A percentile compares a stretch with the other conserved stretches of the same genome.
phyloP scores from a whole-genome alignment of 2,888 invertebrate species.

The Nebria brevicollis region DNA sequence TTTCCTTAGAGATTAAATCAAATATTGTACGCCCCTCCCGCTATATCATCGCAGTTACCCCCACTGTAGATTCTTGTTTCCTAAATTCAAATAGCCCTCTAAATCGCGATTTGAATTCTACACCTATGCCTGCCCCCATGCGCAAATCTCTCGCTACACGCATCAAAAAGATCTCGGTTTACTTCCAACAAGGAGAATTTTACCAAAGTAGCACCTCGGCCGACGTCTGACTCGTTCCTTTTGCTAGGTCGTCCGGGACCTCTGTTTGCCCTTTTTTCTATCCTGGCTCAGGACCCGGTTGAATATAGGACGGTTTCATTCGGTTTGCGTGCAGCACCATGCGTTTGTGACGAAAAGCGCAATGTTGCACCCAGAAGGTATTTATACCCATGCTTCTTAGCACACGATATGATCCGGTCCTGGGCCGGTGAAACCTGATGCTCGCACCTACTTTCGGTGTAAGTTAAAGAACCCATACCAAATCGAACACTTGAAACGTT shows the following conservation, averaged over 20 bases:
- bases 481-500: slow-evolving; percentile 5
- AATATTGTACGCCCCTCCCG: no score
- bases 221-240: not conserved
- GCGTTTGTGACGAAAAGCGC: no score
- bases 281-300: not conserved
- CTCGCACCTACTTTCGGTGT: slow-evolving; percentile 15
- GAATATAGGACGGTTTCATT: no score
- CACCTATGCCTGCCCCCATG: slow-evolving; percentile 65
- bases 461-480: slow-evolving; percentile 22
- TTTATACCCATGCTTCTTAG: no score
- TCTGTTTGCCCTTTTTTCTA: not conserved
- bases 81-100: slow-evolving; percentile 3
- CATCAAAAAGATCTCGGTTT: slow-evolving; percentile 62
- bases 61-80: slow-evolving; percentile 50
- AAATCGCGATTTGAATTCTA: no score
- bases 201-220: not conserved
- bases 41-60: slow-evolving; percentile 52
- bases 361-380: no score
- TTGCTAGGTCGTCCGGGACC: not conserved
- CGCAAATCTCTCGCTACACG: slow-evolving; percentile 63
- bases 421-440: no score
- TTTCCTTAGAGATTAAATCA: no score
- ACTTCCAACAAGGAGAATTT: not conserved
- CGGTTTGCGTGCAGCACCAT: no score
- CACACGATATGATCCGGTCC: no score